These are phyloP conservation scores for Micronycteris hirsuta DNA, from an alignment of 2,113 vertebrate species.

Conservation along the genomic window DNA sequence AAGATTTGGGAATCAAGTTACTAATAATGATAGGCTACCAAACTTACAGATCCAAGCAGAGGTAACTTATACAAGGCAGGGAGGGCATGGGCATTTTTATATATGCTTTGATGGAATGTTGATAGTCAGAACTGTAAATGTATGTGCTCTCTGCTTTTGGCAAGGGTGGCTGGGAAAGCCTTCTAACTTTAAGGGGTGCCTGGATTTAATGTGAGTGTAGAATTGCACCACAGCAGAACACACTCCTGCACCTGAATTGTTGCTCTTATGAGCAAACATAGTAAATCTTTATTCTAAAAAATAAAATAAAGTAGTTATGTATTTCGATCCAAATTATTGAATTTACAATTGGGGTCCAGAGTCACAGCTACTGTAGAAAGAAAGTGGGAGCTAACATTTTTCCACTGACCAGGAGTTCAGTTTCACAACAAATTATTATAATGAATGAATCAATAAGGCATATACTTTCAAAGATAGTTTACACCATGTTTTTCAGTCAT, in stretches of 20 bases:
- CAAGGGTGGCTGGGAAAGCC: background rate
- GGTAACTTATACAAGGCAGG: background rate
- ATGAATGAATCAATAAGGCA: background rate
- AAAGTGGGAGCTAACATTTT: background rate
- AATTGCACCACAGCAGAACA: background rate
- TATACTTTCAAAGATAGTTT: background rate
- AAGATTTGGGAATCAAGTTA: background rate
- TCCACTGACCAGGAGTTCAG: background rate
- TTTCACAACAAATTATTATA: conserved; percentile 22
- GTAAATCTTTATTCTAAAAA: background rate
- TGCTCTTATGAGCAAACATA: background rate
- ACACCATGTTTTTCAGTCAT: background rate
- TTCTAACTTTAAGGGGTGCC: background rate
- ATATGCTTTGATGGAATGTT: background rate
- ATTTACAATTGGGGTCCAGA: background rate
- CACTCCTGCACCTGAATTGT: background rate
- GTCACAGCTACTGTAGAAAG: background rate
- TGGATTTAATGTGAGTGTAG: background rate
- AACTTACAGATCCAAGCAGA: background rate
- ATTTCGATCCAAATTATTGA: background rate
- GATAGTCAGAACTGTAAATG: background rate
- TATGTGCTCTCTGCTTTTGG: background rate
- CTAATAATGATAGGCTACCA: background rate
- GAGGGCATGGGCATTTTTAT: background rate
- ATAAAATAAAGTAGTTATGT: background rate